Conservation (phyloP, 2,888 invertebrate genomes). For the Drosophila helvetica region DNA sequence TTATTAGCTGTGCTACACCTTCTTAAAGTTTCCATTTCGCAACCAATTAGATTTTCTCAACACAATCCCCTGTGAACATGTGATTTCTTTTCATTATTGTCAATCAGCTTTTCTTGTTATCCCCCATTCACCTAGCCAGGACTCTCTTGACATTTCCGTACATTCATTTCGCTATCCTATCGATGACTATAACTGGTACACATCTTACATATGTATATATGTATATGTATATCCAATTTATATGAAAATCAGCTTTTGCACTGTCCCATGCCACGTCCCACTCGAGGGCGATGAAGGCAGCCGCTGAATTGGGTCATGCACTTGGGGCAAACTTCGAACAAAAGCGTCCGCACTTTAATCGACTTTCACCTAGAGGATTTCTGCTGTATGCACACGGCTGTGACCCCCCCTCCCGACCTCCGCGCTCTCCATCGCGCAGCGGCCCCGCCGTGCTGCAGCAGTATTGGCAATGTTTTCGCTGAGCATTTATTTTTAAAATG, state of each 20-base stretch:
- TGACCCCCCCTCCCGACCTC: background rate
- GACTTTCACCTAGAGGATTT: constrained; percentile 35
- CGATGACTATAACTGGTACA: constrained; percentile 39
- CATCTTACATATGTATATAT: background rate
- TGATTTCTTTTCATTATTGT: constrained; percentile 16
- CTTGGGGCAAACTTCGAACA: constrained; percentile 36
- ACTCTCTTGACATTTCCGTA: background rate
- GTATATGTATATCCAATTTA: constrained; percentile 46
- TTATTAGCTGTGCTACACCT: background rate
- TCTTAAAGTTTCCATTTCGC: too few relatives aligned
- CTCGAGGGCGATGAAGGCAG: constrained; percentile 19
- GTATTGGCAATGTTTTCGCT: constrained; percentile 32
- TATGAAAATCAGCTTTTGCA: constrained; percentile 48
- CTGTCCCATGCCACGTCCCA: constrained; percentile 4
- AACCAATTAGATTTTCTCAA: background rate
- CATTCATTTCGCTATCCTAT: constrained; percentile 2
- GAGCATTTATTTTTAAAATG: constrained; percentile 51
- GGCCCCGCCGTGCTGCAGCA: constrained; percentile 9
- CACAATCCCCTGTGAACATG: constrained; percentile 13
- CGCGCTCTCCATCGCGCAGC: background rate
- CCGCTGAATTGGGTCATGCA: constrained; percentile 52
- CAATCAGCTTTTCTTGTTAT: constrained; percentile 36
- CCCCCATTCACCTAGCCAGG: background rate
- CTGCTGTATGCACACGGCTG: constrained; percentile 2
- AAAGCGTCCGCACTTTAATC: constrained; percentile 42